Base-by-base conservation (phyloP, 2,113 vertebrate species). In the Seriola quinqueradiata region DNA sequence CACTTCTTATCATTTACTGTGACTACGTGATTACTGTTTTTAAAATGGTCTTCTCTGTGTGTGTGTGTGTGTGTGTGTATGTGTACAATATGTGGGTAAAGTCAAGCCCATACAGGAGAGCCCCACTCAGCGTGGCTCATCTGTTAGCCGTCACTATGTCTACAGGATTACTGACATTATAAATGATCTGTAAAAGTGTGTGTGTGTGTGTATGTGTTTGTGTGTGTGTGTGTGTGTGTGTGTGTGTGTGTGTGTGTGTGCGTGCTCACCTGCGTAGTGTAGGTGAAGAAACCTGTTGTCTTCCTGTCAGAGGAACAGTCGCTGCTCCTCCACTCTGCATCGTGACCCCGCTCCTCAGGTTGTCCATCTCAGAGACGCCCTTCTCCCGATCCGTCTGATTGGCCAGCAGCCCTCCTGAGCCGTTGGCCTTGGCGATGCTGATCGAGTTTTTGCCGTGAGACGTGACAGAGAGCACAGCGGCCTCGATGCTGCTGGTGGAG, bases 331-430 rank as follows among this genome's bases (percentile, higher is more conserved):
- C 92, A 1, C 96, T 77, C 85, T 96, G 97, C 59, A 95, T 90
- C 1, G 87, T 92, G 0, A 92, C 95, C 84, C 95, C 97, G 67
- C 95, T 87, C 93, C 97, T 97, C 79, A 97, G 95, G 11, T 93
- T 96, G 90, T 98, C 97, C 0, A 91, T 92, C 0, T 97, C 97
- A 0, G 96, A 96, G 79, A 97, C 97, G 40, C 98, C 98, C 94
- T 99, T 99, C 91, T 99, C 98, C 75, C 97, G 97, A 86, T 99
- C 98, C 0, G 98, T 99, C 94, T 99, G 98, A 94, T 99, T 99
- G 92, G 96, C 91, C 79, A 96, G 92, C 19, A 94, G 93, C 10
- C 91, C 90, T 8, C 94, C 94, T 34, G 96, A 90, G 65, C 96
- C 96, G 19, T 96, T 95, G 36, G 94, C 92, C 87, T 96, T 97